Percentiles rank a stretch among this genome's conserved stretches.
Conservation (phyloP, 2,797 vertebrate genomes). For the Phylloscopus collybita region DNA sequence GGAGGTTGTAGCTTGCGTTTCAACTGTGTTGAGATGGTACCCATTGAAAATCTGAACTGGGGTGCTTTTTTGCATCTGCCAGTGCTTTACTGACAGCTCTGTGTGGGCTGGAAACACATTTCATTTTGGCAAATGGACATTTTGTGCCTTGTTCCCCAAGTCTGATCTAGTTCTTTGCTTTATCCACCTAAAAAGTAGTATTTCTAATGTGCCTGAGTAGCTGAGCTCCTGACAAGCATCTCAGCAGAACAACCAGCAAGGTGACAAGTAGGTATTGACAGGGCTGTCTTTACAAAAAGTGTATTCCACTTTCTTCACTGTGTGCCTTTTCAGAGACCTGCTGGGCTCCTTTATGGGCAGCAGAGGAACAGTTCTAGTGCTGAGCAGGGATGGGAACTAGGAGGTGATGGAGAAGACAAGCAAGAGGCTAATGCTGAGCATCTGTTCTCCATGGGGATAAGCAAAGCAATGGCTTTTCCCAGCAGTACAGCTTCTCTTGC, state of each 20-base stretch:
- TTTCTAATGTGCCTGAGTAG: neutral
- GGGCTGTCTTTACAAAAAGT: conserved; percentile 52
- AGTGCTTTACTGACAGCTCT: conserved; percentile 59
- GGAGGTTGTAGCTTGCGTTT: conserved; percentile 35
- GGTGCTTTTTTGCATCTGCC: conserved; percentile 38
- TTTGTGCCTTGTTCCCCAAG: conserved; percentile 60
- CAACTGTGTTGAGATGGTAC: conserved; percentile 6
- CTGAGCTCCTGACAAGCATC: conserved; percentile 36
- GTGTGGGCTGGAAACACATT: conserved; percentile 53
- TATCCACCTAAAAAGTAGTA: neutral
- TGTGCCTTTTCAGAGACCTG: conserved; percentile 71
- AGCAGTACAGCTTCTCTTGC: neutral
- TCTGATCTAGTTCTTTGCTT: conserved; percentile 66
- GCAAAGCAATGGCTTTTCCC: neutral
- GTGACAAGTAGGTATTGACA: conserved; percentile 36
- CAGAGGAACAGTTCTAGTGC: conserved; percentile 24
- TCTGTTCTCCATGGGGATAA: neutral
- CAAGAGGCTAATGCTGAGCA: conserved; percentile 37
- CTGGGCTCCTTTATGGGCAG: conserved; percentile 31
- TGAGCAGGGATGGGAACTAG: neutral
- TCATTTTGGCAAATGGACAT: conserved; percentile 57
- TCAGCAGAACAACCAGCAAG: conserved; percentile 65
- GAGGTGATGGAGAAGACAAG: neutral
- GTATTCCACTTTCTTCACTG: conserved; percentile 58
- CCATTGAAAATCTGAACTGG: conserved; percentile 43